These are phyloP conservation scores for Hydropotes inermis DNA, from an alignment of 2,113 vertebrate species.

Conservation along the genomic window DNA sequence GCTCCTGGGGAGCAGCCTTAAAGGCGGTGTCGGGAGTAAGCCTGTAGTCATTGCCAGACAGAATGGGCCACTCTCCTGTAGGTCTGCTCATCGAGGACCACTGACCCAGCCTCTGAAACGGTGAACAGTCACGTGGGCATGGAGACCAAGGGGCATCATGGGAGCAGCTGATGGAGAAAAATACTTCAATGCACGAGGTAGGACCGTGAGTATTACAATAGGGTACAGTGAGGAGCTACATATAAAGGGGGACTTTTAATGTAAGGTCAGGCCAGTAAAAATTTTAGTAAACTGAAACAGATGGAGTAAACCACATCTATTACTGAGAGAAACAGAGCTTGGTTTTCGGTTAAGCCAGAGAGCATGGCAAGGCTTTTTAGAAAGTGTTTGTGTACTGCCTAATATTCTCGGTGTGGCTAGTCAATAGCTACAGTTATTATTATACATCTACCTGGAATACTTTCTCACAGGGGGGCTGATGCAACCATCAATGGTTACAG, in stretches of 20 bases:
- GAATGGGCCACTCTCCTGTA: fast-evolving
- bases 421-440: too few relatives aligned
- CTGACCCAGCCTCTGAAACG: background rate
- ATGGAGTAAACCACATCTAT: background rate
- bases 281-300: background rate
- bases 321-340: background rate
- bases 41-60: background rate
- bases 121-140: background rate
- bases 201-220: fast-evolving
- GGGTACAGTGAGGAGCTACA: fast-evolving
- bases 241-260: background rate
- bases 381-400: fast-evolving
- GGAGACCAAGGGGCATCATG: background rate
- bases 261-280: background rate
- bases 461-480: background rate
- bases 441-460: background rate
- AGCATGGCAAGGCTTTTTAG: background rate
- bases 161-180: background rate
- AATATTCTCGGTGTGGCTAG: background rate
- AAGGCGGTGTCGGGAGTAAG: background rate
- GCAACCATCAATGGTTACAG: background rate
- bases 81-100: fast-evolving
- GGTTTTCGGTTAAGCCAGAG: background rate
- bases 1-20: background rate
- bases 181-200: fast-evolving